Evolutionary conservation across 53 echinoderm and acorn worm species (phyloP), one percentile per base, ranked within the genome.

Genomic region (Crossaster papposus): DNA sequence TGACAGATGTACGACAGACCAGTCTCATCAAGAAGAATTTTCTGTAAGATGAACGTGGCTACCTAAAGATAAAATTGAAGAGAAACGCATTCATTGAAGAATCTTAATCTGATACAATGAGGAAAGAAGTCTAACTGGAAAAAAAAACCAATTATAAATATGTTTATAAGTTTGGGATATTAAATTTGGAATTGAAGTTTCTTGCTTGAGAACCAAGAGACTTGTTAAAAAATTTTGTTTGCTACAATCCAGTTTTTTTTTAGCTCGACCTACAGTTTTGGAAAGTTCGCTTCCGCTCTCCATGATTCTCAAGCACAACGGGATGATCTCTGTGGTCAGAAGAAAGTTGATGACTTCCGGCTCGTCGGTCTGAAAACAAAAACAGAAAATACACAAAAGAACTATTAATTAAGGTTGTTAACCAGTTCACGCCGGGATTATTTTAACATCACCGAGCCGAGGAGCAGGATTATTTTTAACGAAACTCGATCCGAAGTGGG

Each of bases 241-340:
- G 0, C 44, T 44, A 7, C 44, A 44, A 44, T 44, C 9, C 5
- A 44, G n/a, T n/a, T n/a, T n/a, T n/a, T n/a, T 44, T 7, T 44
- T 44, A 44, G 9, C 5, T 7, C 9, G 44, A 51, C 52, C 63
- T 92, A 96, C 98, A 10, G 95, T 97, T 96, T 97, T 96, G 71
- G 98, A 97, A n/a, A 97, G 80, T 85, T 97, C 98, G 84, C 98
- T 97, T 14, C 98, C 98, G 89, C 98, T 97, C 73, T 97, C 98
- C 98, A 97, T 97, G 58, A 97, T 97, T 91, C 95, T 91, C 51
- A 97, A 83, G 81, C 98, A 97, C 54, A 97, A 91, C 13, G 98
- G 98, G 78, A 97, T 97, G 64, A 97, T 97, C 82, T 97, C 98
- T 70, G 98, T 97, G 14, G 98, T 97, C 78, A 97, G 92, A 32